phyloP scores from a whole-genome alignment of 2,113 vertebrate genomes.

The Brachionichthys hirsutus region DNA sequence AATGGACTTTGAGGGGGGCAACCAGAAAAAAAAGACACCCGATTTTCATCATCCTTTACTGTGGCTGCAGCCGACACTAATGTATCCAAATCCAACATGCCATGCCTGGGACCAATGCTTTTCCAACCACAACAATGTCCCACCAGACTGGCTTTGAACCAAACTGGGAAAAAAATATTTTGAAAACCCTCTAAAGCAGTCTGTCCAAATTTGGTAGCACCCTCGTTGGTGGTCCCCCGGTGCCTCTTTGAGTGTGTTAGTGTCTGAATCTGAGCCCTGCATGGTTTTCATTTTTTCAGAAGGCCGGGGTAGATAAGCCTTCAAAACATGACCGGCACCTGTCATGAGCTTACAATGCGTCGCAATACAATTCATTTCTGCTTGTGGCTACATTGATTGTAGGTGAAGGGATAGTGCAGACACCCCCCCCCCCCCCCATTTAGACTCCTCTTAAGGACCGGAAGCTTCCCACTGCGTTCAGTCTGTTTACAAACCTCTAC shows the following conservation, averaged over 20 bases:
- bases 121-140: constrained; percentile 64
- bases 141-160: constrained; percentile 61
- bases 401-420: constrained; percentile 10
- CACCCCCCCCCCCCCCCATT: constrained; percentile 32
- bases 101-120: constrained; percentile 53
- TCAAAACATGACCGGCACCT: constrained; percentile 68
- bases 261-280: constrained; percentile 23
- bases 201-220: constrained; percentile 71
- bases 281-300: constrained; percentile 55
- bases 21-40: constrained; percentile 22
- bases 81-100: constrained; percentile 65
- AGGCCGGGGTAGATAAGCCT: constrained; percentile 42
- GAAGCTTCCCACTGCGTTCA: constrained; percentile 29
- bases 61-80: constrained; percentile 42
- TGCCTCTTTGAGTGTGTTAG: constrained; percentile 60
- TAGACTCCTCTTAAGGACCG: constrained; percentile 38
- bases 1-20: constrained; percentile 18
- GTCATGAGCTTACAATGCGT: constrained; percentile 49
- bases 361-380: constrained; percentile 48
- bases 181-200: constrained; percentile 43
- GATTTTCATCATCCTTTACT: constrained; percentile 59
- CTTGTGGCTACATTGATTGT: constrained; percentile 3
- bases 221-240: constrained; percentile 69
- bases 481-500: constrained; percentile 47
- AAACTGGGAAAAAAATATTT: constrained; percentile 60